Conservation (phyloP, 2,113 vertebrate genomes). For the Xenus cinereus region DNA sequence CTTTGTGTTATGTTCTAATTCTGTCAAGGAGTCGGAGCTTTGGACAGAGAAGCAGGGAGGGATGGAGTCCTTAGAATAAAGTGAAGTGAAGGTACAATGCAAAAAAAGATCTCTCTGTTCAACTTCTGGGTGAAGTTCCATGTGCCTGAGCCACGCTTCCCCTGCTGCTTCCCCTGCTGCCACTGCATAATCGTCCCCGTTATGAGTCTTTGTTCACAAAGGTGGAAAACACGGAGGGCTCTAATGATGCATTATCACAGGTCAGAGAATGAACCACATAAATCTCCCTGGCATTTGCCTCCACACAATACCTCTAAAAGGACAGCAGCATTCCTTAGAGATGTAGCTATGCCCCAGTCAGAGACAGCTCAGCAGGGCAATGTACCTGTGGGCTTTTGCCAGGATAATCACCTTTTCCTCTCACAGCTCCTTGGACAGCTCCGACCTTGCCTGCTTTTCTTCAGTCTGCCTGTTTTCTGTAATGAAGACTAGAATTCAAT, state of each 20-base stretch:
- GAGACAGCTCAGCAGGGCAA: not conserved
- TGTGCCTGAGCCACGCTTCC: not conserved
- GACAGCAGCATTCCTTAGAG: constrained; percentile 1
- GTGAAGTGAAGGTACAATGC: not conserved
- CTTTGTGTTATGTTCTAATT: not conserved
- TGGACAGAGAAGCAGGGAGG: not conserved
- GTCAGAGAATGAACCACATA: constrained; percentile 50
- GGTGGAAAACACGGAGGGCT: constrained; percentile 43
- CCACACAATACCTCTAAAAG: not conserved
- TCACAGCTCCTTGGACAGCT: not conserved
- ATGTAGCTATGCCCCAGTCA: not conserved
- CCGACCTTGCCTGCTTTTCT: not conserved
- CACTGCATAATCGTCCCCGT: not conserved
- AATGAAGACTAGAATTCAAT: constrained; percentile 52
- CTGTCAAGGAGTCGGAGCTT: not conserved
- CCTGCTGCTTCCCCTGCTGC: not conserved
- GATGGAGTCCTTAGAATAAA: not conserved
- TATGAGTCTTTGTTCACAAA: constrained; percentile 45
- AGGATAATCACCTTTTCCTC: constrained; percentile 47
- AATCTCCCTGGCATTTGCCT: constrained; percentile 25
- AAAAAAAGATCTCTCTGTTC: not conserved
- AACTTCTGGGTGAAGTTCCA: not conserved
- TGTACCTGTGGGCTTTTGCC: constrained; percentile 36
- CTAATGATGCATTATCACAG: constrained; percentile 55
- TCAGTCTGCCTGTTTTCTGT: not conserved